Percentiles rank a stretch among this genome's conserved stretches.
These are phyloP conservation scores for Dufourea novaeangliae DNA, from an alignment of 1,140 invertebrate species.

Conservation along the genomic window DNA sequence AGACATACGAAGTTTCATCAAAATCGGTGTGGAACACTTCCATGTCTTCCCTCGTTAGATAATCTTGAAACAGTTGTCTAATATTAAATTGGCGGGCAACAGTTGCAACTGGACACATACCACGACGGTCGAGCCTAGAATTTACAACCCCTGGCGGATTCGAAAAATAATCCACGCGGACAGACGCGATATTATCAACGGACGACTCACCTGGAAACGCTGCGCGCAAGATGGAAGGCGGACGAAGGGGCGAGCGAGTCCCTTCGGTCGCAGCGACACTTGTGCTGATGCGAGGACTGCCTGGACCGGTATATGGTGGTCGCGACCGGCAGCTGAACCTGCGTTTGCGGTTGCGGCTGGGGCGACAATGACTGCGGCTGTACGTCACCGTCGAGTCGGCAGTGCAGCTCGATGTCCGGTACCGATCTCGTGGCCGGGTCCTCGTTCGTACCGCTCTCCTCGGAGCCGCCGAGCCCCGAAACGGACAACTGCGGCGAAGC, in stretches of 20 bases:
- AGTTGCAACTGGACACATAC: too few species aligned
- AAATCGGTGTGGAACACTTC: too few species aligned
- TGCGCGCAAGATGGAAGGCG: constrained; percentile 87
- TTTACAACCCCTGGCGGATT: background rate
- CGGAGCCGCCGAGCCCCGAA: constrained; percentile 87
- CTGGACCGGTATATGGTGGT: constrained; percentile 72
- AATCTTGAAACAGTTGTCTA: too few species aligned
- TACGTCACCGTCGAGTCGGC: constrained; percentile 81
- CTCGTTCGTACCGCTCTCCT: constrained; percentile 86
- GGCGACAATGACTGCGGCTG: constrained; percentile 79
- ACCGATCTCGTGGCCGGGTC: constrained; percentile 91
- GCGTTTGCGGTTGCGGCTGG: constrained; percentile 75
- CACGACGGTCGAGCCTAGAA: too few species aligned
- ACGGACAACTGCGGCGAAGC: constrained; percentile 89
- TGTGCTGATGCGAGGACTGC: constrained; percentile 70
- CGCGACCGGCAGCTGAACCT: constrained; percentile 61
- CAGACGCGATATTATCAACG: too few species aligned
- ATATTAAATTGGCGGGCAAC: too few species aligned
- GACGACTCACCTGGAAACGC: constrained; percentile 84
- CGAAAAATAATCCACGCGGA: too few species aligned
- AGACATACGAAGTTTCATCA: too few species aligned
- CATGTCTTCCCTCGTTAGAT: too few species aligned
- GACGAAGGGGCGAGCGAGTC: constrained; percentile 90
- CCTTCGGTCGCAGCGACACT: constrained; percentile 87
- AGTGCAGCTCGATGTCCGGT: constrained; percentile 94